Percentiles rank a stretch among this genome's conserved stretches.
phyloP scores from a whole-genome alignment of 1,140 invertebrate genomes.

The Chironomus striatipennis region DNA sequence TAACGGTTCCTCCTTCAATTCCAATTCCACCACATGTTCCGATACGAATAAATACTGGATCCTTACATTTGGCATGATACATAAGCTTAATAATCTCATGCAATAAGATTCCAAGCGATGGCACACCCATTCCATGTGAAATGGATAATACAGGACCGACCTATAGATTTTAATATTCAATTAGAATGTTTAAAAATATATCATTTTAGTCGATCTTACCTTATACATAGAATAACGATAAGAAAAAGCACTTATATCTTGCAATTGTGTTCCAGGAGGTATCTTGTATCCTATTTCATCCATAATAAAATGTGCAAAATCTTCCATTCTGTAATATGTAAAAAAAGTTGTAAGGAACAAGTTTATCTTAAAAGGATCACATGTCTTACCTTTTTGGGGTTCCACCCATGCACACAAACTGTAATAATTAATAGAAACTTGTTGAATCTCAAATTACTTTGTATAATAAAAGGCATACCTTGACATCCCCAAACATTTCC shows the following conservation, averaged over 20 bases:
- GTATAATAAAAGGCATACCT: slow-evolving; percentile 50
- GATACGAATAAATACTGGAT: slow-evolving; percentile 64
- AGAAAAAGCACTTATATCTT: slow-evolving; percentile 85
- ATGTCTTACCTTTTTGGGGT: slow-evolving; percentile 57
- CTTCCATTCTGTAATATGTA: slow-evolving; percentile 62
- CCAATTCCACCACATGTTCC: slow-evolving; percentile 71
- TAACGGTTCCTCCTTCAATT: slow-evolving; percentile 57
- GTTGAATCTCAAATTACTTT: slow-evolving; percentile 12
- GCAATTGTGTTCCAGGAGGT: slow-evolving; percentile 74
- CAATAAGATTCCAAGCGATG: slow-evolving; percentile 65
- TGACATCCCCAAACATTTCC: slow-evolving; percentile 95
- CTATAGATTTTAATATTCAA: neutral
- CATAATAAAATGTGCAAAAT: slow-evolving; percentile 88
- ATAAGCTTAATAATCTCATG: slow-evolving; percentile 72
- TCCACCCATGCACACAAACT: slow-evolving; percentile 98
- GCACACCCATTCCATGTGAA: slow-evolving; percentile 74
- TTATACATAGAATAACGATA: slow-evolving; percentile 97
- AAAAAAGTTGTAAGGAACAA: too few species aligned
- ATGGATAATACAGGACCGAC: slow-evolving; percentile 34
- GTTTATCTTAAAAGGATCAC: too few species aligned
- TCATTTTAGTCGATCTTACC: slow-evolving; percentile 91
- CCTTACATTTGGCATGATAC: slow-evolving; percentile 57
- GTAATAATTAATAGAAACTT: slow-evolving; percentile 33
- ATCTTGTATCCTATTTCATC: slow-evolving; percentile 82
- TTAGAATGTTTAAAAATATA: too few species aligned